Evolutionary conservation across 2,797 vertebrate species (phyloP).

Genomic region (Zenarchopterus dispar): DNA sequence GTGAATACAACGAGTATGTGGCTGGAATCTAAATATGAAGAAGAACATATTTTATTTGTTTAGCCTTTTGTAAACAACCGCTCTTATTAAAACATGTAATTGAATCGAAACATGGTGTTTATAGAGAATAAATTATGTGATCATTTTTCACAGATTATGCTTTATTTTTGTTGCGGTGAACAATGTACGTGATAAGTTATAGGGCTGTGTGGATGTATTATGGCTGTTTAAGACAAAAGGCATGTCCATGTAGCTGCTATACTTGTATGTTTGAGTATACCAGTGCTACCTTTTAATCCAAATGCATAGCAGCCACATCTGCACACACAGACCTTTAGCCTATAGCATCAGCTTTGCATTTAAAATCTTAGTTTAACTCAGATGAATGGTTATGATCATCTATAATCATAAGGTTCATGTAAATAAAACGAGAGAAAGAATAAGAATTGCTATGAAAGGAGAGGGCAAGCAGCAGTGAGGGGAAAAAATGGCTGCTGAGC

Average conservation of each 20-base stretch:
- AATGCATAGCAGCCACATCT: slow-evolving; percentile 46
- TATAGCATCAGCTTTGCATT: slow-evolving; percentile 41
- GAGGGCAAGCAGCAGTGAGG: slow-evolving; percentile 49
- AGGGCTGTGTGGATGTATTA: slow-evolving; percentile 11
- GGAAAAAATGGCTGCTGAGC: slow-evolving; percentile 69
- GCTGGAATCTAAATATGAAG: too few relatives aligned
- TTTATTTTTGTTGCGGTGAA: slow-evolving; percentile 5
- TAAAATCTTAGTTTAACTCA: slow-evolving; percentile 41
- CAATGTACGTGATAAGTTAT: not conserved
- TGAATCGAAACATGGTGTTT: not conserved
- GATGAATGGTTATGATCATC: slow-evolving; percentile 9
- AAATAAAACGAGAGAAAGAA: slow-evolving; percentile 20
- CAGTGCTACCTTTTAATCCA: slow-evolving; percentile 56
- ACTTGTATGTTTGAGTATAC: slow-evolving; percentile 47
- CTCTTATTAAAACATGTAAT: not conserved
- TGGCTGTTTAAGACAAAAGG: slow-evolving; percentile 39
- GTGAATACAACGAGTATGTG: too few relatives aligned
- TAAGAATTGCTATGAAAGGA: slow-evolving; percentile 41
- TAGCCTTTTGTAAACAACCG: not conserved
- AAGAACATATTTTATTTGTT: too few relatives aligned
- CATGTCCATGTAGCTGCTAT: slow-evolving; percentile 29
- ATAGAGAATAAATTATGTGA: not conserved
- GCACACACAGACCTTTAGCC: slow-evolving; percentile 43
- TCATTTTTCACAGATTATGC: not conserved
- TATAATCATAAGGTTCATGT: slow-evolving; percentile 6